These are phyloP conservation scores for Albula goreensis DNA, from an alignment of 2,113 vertebrate genomes.

Conservation along the genomic window DNA sequence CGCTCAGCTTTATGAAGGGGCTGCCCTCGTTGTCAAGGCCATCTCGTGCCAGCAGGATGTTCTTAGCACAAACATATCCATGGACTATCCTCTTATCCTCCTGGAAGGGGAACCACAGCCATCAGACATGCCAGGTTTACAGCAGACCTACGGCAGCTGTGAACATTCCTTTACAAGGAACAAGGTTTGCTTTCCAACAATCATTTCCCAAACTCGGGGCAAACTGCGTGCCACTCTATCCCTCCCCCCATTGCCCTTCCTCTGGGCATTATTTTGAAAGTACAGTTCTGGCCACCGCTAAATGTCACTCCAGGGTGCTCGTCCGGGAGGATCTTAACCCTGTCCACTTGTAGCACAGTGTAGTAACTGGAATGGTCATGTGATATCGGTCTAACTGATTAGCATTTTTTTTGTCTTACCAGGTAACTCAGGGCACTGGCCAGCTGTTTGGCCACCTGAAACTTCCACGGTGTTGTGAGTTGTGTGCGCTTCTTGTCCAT, in stretches of 20 bases:
- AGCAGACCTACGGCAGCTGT: conserved; percentile 2
- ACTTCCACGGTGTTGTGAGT: conserved; percentile 90
- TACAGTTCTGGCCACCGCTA: too few relatives aligned
- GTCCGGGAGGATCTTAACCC: too few relatives aligned
- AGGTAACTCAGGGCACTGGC: conserved; percentile 93
- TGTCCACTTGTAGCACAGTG: too few relatives aligned
- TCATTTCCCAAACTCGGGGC: neutral
- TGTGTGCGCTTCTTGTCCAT: conserved; percentile 81
- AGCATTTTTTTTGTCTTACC: conserved; percentile 67
- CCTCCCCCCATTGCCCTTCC: too few relatives aligned
- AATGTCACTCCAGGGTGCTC: too few relatives aligned
- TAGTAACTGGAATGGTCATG: neutral
- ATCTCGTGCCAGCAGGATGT: conserved; percentile 89
- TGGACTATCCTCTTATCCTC: conserved; percentile 97
- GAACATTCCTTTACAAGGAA: neutral
- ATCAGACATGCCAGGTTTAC: conserved; percentile 2
- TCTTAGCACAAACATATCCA: conserved; percentile 93
- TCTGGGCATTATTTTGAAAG: too few relatives aligned
- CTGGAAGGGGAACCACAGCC: conserved; percentile 56
- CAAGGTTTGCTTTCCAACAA: neutral
- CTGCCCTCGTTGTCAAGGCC: conserved; percentile 79
- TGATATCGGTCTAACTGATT: neutral
- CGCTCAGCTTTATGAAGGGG: conserved; percentile 96
- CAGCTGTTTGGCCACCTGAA: conserved; percentile 95
- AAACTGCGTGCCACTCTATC: too few relatives aligned